Conservation (phyloP, 2,113 vertebrate species). For the Psittacula cyanocephala region DNA sequence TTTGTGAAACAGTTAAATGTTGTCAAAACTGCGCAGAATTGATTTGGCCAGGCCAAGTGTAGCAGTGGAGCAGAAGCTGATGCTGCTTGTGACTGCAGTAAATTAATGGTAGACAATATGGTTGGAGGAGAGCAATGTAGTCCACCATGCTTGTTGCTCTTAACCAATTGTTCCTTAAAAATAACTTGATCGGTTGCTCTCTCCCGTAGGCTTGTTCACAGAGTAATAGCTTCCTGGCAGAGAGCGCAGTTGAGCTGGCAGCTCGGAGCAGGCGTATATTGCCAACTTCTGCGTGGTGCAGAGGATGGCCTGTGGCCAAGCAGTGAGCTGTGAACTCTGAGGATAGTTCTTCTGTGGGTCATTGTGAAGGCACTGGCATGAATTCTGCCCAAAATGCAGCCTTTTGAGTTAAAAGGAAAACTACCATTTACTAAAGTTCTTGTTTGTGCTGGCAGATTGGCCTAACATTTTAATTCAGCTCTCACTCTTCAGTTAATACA, state of each 20-base stretch:
- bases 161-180: neutral
- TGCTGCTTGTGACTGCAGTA: neutral
- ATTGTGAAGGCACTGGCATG: neutral
- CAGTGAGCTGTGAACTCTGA: neutral
- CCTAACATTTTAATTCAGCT: neutral
- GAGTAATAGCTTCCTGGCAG: neutral
- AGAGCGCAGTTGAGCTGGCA: neutral
- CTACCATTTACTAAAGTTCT: neutral
- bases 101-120: neutral
- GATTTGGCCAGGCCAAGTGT: neutral
- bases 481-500: neutral
- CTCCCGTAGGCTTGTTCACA: neutral
- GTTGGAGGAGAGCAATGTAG: neutral
- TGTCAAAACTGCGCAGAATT: neutral
- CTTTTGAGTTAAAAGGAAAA: neutral
- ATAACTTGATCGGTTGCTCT: neutral
- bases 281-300: neutral
- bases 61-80: neutral
- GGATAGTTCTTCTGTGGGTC: neutral
- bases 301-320: neutral
- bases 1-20: neutral
- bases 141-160: neutral
- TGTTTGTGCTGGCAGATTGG: slow-evolving; percentile 16
- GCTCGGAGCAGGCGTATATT: neutral
- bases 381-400: neutral